phyloP scores from a whole-genome alignment of 2,888 invertebrate genomes.

The Kryphioiulus occultus region DNA sequence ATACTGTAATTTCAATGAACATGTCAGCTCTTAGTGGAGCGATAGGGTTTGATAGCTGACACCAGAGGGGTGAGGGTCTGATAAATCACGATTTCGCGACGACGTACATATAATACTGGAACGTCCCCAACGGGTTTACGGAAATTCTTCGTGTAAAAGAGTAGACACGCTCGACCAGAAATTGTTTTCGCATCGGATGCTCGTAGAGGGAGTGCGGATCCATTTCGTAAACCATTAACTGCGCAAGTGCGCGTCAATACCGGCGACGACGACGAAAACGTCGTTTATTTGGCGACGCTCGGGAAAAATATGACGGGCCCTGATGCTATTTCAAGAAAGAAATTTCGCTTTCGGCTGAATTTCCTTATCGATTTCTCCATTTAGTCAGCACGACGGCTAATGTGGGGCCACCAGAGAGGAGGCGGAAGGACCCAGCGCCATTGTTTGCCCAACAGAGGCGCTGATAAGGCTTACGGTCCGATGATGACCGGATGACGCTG shows the following conservation, averaged over 20 bases:
- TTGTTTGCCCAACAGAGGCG: background rate
- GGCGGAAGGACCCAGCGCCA: background rate
- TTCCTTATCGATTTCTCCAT: constrained; percentile 36
- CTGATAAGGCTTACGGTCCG: constrained; percentile 20
- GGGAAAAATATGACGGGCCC: constrained; percentile 24
- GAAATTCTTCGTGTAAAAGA: too few species aligned
- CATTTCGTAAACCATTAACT: constrained; percentile 1
- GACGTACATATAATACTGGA: too few species aligned
- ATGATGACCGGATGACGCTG: constrained; percentile 20
- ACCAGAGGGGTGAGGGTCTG: too few species aligned
- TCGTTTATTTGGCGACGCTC: constrained; percentile 36
- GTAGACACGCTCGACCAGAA: background rate
- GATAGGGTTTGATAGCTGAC: too few species aligned
- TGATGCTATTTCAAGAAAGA: constrained; percentile 3
- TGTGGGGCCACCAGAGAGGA: background rate
- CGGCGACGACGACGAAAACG: background rate
- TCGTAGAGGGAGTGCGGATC: background rate
- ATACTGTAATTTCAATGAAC: too few species aligned
- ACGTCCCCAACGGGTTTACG: too few species aligned
- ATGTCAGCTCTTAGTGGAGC: too few species aligned
- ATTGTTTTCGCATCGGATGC: background rate
- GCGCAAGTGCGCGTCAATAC: constrained; percentile 13
- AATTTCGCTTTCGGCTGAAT: constrained; percentile 28
- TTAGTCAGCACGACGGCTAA: background rate
- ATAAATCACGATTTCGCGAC: too few species aligned